These are phyloP conservation scores for Dryas iulia DNA, from an alignment of 1,140 invertebrate species.

Conservation along the genomic window DNA sequence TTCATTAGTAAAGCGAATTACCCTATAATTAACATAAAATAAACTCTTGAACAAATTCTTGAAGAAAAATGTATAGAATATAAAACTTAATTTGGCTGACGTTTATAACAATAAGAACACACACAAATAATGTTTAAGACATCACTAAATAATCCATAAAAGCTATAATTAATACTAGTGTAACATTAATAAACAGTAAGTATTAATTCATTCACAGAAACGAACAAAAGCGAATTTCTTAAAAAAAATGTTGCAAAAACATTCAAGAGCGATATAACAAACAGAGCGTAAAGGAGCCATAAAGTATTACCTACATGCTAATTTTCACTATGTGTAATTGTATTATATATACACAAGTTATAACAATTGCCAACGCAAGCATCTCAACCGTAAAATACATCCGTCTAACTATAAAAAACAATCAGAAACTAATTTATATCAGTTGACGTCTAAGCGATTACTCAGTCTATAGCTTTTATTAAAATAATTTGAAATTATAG, in stretches of 20 bases:
- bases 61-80: background rate
- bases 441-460: background rate
- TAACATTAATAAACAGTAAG: conserved; percentile 11
- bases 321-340: conserved; percentile 70
- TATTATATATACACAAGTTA: conserved; percentile 53
- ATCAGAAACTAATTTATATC: conserved; percentile 11
- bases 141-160: conserved; percentile 6
- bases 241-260: conserved; percentile 71
- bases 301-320: conserved; percentile 77
- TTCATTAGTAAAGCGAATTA: conserved; percentile 27
- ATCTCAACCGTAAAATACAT: conserved; percentile 57
- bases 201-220: conserved; percentile 25
- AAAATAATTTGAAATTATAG: background rate
- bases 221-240: conserved; percentile 60
- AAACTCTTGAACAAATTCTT: background rate
- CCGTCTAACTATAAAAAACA: conserved; percentile 24
- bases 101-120: background rate
- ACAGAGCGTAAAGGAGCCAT: conserved; percentile 73
- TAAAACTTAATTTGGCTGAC: background rate
- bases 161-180: conserved; percentile 1
- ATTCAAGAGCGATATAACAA: conserved; percentile 53
- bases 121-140: background rate
- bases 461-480: background rate
- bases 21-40: conserved; percentile 22
- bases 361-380: conserved; percentile 70